Percentiles rank a stretch among this genome's conserved stretches.
Evolutionary conservation across 1,140 invertebrate species (phyloP).

Genomic region (Bombus waltoni): DNA sequence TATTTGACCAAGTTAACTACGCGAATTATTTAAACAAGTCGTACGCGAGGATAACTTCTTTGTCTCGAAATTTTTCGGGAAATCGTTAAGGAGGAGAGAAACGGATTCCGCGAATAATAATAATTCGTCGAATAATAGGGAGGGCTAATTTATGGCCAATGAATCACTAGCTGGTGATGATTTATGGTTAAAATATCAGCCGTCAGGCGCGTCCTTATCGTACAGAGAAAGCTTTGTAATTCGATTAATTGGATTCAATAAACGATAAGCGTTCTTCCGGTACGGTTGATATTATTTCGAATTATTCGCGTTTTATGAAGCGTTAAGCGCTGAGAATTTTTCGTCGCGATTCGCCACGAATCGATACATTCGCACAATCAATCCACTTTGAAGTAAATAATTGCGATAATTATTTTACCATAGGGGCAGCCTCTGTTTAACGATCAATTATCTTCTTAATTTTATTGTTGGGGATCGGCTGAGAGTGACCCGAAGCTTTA

Average conservation of each 20-base stretch:
- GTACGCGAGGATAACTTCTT: neutral
- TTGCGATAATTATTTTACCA: neutral
- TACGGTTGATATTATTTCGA: neutral
- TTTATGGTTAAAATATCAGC: constrained; percentile 28
- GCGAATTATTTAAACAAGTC: neutral
- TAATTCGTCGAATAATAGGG: constrained; percentile 16
- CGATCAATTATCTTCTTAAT: neutral
- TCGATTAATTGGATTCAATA: constrained; percentile 24
- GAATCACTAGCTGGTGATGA: constrained; percentile 10
- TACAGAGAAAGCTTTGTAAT: constrained; percentile 16
- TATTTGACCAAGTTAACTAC: too few relatives aligned
- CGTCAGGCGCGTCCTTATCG: neutral
- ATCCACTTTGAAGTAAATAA: neutral
- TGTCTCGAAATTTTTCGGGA: neutral
- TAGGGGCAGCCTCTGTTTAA: neutral
- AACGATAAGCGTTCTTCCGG: constrained; percentile 1
- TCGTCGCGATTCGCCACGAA: neutral
- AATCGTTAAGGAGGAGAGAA: neutral
- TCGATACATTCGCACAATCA: neutral
- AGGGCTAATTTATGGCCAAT: constrained; percentile 3
- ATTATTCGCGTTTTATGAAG: neutral
- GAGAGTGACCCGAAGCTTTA: too few relatives aligned
- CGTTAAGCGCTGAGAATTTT: neutral
- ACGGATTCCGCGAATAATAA: constrained; percentile 14
- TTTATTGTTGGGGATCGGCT: neutral